phyloP scores from a whole-genome alignment of 1,140 invertebrate species.

The Heliothis subflexa region DNA sequence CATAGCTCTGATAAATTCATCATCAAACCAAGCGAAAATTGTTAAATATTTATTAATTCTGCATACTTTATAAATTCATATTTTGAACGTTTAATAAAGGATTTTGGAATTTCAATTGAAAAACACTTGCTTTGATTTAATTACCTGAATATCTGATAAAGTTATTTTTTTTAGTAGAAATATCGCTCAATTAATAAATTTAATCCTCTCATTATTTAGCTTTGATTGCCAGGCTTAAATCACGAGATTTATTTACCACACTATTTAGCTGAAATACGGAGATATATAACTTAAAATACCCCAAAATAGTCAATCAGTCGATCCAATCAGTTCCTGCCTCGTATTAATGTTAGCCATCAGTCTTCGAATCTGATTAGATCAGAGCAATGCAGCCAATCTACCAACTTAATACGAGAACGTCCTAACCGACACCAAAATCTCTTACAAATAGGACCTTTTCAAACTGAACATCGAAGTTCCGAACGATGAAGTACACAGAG shows the following conservation, averaged over 20 bases:
- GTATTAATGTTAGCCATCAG: constrained; percentile 62
- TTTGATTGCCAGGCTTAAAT: not conserved
- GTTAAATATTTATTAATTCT: no score
- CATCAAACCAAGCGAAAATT: no score
- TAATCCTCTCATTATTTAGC: no score
- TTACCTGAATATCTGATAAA: no score
- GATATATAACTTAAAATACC: constrained; percentile 40
- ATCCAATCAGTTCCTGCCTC: constrained; percentile 55
- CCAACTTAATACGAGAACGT: constrained; percentile 36
- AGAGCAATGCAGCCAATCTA: constrained; percentile 46
- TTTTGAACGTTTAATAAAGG: no score
- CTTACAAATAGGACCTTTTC: constrained; percentile 55
- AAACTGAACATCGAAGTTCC: constrained; percentile 20
- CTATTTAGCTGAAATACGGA: not conserved
- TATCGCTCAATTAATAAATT: no score
- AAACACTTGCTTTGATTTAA: no score
- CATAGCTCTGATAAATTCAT: no score
- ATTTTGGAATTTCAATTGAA: no score
- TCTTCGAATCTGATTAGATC: constrained; percentile 60
- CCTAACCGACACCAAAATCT: constrained; percentile 42
- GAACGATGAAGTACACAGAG: constrained; percentile 18
- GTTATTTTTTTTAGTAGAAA: no score
- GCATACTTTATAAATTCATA: no score
- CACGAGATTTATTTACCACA: not conserved
- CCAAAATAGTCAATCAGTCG: constrained; percentile 52